phyloP scores from a whole-genome alignment of 2,888 invertebrate species.

The Oligia latruncula region DNA sequence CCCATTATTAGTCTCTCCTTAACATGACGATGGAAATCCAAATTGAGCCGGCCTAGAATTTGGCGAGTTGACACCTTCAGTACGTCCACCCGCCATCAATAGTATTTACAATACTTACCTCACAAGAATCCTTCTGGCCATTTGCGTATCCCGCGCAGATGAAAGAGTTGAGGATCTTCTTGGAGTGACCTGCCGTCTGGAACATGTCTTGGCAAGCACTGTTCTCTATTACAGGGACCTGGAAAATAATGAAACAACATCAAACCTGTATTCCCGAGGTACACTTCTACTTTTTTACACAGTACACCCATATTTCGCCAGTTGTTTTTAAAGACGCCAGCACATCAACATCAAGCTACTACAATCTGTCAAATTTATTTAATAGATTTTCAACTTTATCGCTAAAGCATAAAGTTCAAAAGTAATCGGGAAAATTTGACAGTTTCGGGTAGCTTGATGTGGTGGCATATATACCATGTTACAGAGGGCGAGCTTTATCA shows the following conservation, averaged over 20 bases:
- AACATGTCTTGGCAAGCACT: constrained; percentile 98
- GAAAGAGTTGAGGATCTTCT: constrained; percentile 96
- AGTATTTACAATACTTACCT: constrained; percentile 88
- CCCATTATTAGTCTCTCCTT: not conserved
- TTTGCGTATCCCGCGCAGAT: constrained; percentile 98
- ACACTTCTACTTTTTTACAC: not conserved
- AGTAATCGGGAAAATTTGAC: too few species aligned
- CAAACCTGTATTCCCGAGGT: not conserved
- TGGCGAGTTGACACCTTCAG: too few species aligned
- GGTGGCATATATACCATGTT: too few species aligned
- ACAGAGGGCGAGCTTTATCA: not conserved
- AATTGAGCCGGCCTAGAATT: not conserved
- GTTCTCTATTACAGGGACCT: constrained; percentile 97
- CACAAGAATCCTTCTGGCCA: constrained; percentile 97
- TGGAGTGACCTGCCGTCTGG: constrained; percentile 96
- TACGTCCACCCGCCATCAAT: not conserved
- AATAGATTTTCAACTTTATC: too few species aligned
- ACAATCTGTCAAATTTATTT: too few species aligned
- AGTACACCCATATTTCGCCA: too few species aligned
- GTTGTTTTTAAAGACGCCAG: too few species aligned
- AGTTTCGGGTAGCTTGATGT: too few species aligned
- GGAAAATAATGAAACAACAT: constrained; percentile 59
- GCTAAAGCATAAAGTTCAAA: too few species aligned
- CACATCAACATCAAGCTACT: too few species aligned
- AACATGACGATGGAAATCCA: too few species aligned